Conservation (phyloP, 2,113 vertebrate genomes). For the Macquaria australasica region DNA sequence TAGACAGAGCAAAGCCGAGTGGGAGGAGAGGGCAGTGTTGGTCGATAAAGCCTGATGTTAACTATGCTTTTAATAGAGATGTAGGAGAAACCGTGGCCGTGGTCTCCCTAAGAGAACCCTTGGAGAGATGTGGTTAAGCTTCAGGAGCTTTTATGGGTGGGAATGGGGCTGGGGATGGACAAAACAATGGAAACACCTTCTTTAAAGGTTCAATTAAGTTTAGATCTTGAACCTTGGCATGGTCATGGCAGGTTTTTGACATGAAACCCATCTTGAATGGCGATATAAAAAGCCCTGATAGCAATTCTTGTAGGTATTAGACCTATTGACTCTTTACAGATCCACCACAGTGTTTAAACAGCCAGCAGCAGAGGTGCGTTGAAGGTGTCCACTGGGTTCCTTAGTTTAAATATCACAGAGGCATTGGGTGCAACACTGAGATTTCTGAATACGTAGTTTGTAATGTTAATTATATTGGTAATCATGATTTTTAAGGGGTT, state of each 20-base stretch:
- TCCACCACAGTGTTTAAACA: not conserved
- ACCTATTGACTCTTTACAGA: not conserved
- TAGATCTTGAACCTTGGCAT: not conserved
- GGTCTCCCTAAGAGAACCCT: not conserved
- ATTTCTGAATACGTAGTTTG: not conserved
- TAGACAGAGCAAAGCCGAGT: not conserved
- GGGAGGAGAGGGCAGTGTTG: conserved; percentile 4
- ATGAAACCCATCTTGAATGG: not conserved
- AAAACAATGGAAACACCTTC: conserved; percentile 63
- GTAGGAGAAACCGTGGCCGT: conserved; percentile 3
- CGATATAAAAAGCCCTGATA: not conserved
- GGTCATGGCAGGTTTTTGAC: not conserved
- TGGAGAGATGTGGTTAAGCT: not conserved
- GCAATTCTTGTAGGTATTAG: not conserved
- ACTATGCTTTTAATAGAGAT: not conserved
- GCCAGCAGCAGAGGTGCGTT: not conserved
- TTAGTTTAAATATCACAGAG: not conserved
- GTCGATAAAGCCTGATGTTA: not conserved
- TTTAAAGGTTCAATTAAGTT: conserved; percentile 7
- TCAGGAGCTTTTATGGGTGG: not conserved
- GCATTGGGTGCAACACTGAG: not conserved
- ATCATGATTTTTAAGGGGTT: not conserved
- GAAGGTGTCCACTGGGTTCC: not conserved
- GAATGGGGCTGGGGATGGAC: not conserved
- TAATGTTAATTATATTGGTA: not conserved